phyloP scores from a whole-genome alignment of 1,140 invertebrate species.

The Phenacoccus solenopsis region DNA sequence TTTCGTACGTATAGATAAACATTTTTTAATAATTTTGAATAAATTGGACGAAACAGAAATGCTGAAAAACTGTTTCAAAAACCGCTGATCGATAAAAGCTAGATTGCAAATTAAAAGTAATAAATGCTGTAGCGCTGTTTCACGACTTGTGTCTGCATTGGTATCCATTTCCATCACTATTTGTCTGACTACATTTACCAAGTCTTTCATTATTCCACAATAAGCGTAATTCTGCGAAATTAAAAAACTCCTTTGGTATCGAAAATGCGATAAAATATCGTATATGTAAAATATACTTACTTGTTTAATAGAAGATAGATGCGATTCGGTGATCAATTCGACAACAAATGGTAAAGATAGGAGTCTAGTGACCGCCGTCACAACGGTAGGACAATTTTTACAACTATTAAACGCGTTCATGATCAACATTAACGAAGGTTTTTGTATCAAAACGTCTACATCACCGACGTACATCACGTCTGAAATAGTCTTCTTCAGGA shows the following conservation, averaged over 20 bases:
- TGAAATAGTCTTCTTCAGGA: not conserved
- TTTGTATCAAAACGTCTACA: not conserved
- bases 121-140: not conserved
- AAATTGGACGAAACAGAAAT: not conserved
- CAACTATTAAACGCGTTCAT: not conserved
- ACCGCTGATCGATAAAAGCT: not conserved
- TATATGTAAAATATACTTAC: not conserved
- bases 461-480: not conserved
- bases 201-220: not conserved
- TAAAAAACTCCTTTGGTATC: not conserved
- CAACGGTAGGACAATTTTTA: not conserved
- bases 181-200: not conserved
- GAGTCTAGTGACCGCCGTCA: not conserved
- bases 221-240: not conserved
- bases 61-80: not conserved
- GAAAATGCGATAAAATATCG: not conserved
- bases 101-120: not conserved
- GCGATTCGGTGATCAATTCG: not conserved
- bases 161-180: not conserved
- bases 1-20: not conserved
- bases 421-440: not conserved
- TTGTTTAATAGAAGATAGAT: not conserved
- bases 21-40: not conserved
- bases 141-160: not conserved
- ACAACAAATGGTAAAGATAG: slow-evolving; percentile 4